Evolutionary conservation across 1,140 invertebrate species (phyloP).

Genomic region (Hydropsyche tenuis): DNA sequence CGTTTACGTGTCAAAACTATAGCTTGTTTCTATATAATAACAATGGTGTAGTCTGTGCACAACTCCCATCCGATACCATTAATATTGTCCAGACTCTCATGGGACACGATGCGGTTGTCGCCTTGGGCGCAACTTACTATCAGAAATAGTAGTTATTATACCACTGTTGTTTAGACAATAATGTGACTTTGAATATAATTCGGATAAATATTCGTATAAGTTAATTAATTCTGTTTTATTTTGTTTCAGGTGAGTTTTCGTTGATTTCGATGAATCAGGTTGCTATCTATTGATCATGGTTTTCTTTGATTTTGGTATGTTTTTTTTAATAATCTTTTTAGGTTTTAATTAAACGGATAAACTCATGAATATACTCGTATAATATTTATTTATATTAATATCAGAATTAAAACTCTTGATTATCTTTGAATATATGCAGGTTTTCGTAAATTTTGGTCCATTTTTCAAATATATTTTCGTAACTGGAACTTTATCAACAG

Average conservation of each 20-base stretch:
- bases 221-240: constrained; percentile 5
- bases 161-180: constrained; percentile 13
- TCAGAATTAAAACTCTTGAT: too few relatives aligned
- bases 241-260: constrained; percentile 23
- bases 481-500: too few relatives aligned
- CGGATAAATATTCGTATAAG: neutral
- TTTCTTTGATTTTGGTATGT: too few relatives aligned
- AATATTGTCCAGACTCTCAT: constrained; percentile 41
- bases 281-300: too few relatives aligned
- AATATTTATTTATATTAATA: too few relatives aligned
- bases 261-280: too few relatives aligned
- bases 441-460: too few relatives aligned
- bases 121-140: constrained; percentile 31
- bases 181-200: constrained; percentile 15
- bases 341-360: too few relatives aligned
- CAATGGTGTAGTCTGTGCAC: constrained; percentile 2
- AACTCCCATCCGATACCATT: constrained; percentile 31
- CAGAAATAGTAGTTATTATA: constrained; percentile 29
- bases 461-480: too few relatives aligned
- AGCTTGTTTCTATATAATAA: neutral
- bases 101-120: constrained; percentile 18
- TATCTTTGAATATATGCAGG: too few relatives aligned
- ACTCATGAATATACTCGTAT: too few relatives aligned
- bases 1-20: constrained; percentile 7
- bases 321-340: too few relatives aligned